Evolutionary conservation across 2,888 invertebrate species (phyloP).

Genomic region (Philereme vetulata): DNA sequence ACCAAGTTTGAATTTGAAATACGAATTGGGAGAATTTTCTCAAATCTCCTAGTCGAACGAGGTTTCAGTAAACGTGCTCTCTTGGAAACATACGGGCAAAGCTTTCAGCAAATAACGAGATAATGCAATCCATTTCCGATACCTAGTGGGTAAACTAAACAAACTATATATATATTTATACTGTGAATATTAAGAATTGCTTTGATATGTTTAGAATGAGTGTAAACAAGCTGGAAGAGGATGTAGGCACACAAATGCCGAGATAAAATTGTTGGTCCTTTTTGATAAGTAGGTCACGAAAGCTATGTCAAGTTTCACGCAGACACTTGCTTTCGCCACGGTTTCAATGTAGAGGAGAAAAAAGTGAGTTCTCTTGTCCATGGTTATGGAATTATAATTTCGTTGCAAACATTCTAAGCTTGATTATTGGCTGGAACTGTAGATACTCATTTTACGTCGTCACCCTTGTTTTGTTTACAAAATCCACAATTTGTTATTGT

Average conservation of each 20-base stretch:
- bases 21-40: constrained; percentile 28
- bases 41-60: constrained; percentile 21
- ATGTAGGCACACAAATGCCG: constrained; percentile 50
- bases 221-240: constrained; percentile 49
- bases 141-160: constrained; percentile 31
- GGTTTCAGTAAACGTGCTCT: constrained; percentile 12
- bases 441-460: too few species aligned
- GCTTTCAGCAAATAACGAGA: constrained; percentile 11
- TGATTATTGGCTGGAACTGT: too few species aligned
- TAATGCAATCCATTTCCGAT: constrained; percentile 24
- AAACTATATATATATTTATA: constrained; percentile 34
- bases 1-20: constrained; percentile 42
- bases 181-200: constrained; percentile 46
- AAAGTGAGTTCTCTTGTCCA: constrained; percentile 5
- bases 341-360: constrained; percentile 23
- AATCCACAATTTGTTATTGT: too few species aligned
- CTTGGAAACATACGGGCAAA: neutral
- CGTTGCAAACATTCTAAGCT: neutral
- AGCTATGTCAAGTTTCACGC: constrained; percentile 49
- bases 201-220: constrained; percentile 56
- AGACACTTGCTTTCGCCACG: constrained; percentile 39
- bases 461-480: too few species aligned
- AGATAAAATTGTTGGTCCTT: constrained; percentile 58
- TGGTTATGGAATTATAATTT: neutral
- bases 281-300: constrained; percentile 65